phyloP scores from a whole-genome alignment of 2,797 vertebrate genomes.

The Melopsittacus undulatus region DNA sequence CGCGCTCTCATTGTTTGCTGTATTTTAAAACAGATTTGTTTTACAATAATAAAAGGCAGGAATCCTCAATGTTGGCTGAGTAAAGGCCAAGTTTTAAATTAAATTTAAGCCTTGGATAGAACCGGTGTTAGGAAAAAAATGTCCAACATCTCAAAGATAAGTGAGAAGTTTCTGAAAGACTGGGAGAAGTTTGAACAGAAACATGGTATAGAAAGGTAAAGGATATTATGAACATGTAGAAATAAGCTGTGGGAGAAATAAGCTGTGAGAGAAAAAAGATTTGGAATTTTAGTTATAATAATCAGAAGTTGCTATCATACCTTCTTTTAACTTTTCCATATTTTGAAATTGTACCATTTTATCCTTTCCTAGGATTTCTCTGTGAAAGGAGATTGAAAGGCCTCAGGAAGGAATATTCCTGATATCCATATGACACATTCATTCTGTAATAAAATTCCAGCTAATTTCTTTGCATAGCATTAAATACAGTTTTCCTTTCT shows the following conservation, averaged over 20 bases:
- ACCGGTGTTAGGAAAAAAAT: not conserved
- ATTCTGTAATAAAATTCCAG: not conserved
- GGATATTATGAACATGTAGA: not conserved
- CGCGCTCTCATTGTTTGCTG: not conserved
- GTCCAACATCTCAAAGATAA: not conserved
- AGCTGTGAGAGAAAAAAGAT: not conserved
- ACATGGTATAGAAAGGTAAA: not conserved
- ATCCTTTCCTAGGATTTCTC: not conserved
- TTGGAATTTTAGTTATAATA: not conserved
- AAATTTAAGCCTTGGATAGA: not conserved
- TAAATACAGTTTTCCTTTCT: not conserved
- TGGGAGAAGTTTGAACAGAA: not conserved
- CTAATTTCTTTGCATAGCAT: not conserved
- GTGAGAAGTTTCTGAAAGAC: not conserved
- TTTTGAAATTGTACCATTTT: not conserved
- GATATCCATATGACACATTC: not conserved
- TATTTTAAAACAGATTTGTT: conserved; percentile 14
- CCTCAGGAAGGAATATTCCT: not conserved
- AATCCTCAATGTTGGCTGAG: not conserved
- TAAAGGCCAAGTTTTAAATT: conserved; percentile 40
- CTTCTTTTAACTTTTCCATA: not conserved
- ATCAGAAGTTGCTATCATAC: not conserved
- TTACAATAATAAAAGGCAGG: not conserved
- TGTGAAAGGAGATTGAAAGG: not conserved
- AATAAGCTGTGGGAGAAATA: not conserved